Base-by-base conservation (phyloP, 2,113 vertebrate species). In the Odobenus rosmarus region DNA sequence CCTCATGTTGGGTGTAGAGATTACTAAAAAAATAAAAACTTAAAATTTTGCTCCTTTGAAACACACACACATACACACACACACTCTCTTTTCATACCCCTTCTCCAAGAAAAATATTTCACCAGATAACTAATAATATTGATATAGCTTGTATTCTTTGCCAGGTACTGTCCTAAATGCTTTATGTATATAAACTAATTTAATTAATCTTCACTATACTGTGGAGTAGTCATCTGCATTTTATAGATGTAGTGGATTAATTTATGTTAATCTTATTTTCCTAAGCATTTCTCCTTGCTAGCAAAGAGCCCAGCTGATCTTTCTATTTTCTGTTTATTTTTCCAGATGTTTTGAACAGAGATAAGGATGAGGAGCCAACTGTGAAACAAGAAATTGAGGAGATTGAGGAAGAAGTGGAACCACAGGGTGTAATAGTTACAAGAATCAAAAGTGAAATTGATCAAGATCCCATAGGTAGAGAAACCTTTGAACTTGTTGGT, bases 401-500 rank as follows among this genome's bases (percentile, higher is more conserved):
- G 92, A 96, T 93, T 88, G 96, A 96, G 77, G 95, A 98, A 89
- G 96, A 97, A 88, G 72, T 96, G 53, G 97, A 98, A 85, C 93
- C 97, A 88, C 97, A 97, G 81, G 72, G 97, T 96, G 95, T 98
- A 86, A 97, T 98, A 88, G 93, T 98, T 90, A 98, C 95, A 96
- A 97, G 97, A 96, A 98, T 98, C 62, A 98, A 98, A 94, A 98
- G 96, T 97, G 98, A 98, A 97, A 98, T 97, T 95, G 98, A 98
- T 26, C 93, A 98, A 72, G 96, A 97, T 91, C 90, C 98, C 33
- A 96, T 97, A 74, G 39, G 77, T 74, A 94, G 85, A 85, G 98
- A 98, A 94, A 97, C 97, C n/a, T 98, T 98, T 98, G 98, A 98
- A 98, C 98, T 98, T 94, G 98, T 98, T 96, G 98, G 98, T 83